Conservation (phyloP, 2,888 invertebrate genomes). For the Ochropleura leucogaster region DNA sequence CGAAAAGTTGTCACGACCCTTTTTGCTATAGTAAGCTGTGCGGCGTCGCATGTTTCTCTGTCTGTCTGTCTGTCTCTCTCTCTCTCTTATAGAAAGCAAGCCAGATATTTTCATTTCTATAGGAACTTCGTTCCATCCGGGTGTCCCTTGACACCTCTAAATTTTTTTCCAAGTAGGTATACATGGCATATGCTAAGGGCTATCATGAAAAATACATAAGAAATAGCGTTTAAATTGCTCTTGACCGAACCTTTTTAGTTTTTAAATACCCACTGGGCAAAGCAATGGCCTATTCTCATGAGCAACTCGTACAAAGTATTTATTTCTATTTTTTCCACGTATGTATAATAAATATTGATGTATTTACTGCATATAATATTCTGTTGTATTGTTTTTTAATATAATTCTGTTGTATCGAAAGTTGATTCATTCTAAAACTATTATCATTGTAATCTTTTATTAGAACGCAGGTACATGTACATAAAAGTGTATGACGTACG, state of each 20-base stretch:
- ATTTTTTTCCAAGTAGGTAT: too few relatives aligned
- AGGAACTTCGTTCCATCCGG: too few relatives aligned
- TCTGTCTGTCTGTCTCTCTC: too few relatives aligned
- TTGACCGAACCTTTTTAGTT: neutral
- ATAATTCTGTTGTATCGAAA: constrained; percentile 1
- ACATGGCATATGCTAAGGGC: too few relatives aligned
- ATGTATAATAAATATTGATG: neutral
- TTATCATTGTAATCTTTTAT: constrained; percentile 19
- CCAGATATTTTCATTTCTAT: too few relatives aligned
- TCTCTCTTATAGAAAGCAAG: too few relatives aligned
- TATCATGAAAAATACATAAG: neutral
- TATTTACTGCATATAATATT: constrained; percentile 7
- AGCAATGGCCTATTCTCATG: neutral
- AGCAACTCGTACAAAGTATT: neutral
- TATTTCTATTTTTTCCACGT: neutral
- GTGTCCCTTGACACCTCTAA: too few relatives aligned
- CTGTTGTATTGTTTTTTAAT: neutral
- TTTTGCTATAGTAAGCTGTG: too few relatives aligned
- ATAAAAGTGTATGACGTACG: constrained; percentile 18
- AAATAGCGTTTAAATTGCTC: neutral
- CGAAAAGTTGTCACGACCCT: too few relatives aligned
- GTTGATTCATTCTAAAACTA: constrained; percentile 16
- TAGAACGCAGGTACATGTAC: neutral
- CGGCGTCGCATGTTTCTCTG: too few relatives aligned
- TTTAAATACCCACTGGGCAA: neutral